Percentiles rank a stretch among this genome's conserved stretches.
Conservation (phyloP, 2,888 invertebrate species). For the Diarsia brunnea region DNA sequence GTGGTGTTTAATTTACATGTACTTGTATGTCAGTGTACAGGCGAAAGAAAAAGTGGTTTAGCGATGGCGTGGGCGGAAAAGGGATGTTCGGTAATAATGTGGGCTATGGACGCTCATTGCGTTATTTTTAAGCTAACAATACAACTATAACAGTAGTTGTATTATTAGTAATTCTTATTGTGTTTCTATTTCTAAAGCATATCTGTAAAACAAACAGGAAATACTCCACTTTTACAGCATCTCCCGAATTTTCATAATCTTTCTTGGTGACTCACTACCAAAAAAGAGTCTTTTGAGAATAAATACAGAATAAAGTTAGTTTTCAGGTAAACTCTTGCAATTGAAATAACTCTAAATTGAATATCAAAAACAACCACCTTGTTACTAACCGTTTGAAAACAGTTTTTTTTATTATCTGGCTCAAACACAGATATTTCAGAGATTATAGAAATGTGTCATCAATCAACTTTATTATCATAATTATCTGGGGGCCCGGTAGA, state of each 20-base stretch:
- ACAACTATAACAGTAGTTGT: not conserved
- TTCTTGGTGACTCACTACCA: not conserved
- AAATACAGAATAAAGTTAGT: too few species aligned
- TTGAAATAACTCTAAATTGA: not conserved
- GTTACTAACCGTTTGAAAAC: not conserved
- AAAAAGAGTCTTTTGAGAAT: not conserved
- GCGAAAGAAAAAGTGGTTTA: constrained; percentile 70
- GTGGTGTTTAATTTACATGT: constrained; percentile 91
- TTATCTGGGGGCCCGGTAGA: too few species aligned
- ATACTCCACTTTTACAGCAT: not conserved
- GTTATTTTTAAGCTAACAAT: not conserved
- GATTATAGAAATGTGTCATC: not conserved
- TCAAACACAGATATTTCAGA: not conserved
- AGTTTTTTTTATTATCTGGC: not conserved
- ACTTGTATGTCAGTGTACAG: constrained; percentile 89
- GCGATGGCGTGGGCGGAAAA: constrained; percentile 36
- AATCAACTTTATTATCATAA: not conserved
- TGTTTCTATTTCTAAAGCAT: not conserved
- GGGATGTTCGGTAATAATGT: constrained; percentile 38
- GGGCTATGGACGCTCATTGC: not conserved
- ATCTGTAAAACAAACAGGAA: not conserved
- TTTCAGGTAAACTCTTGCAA: not conserved
- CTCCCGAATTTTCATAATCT: not conserved
- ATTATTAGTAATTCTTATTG: not conserved
- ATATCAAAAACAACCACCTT: not conserved